Percentiles rank a stretch among this genome's conserved stretches.
phyloP scores from a whole-genome alignment of 2,888 invertebrate genomes.

The Ceratothoa steindachneri region DNA sequence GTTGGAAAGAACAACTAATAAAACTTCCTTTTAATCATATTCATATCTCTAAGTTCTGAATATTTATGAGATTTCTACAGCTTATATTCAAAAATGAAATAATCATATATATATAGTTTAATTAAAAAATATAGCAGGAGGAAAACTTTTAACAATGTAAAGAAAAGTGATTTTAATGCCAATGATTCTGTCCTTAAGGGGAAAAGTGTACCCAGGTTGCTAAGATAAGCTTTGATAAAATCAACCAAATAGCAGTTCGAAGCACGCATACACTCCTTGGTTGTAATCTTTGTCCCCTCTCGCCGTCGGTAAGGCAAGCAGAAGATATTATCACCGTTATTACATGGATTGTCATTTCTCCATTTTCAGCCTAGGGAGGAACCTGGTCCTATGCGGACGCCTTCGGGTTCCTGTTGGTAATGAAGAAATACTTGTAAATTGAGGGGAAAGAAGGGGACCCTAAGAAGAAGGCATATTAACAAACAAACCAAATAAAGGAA shows the following conservation, averaged over 20 bases:
- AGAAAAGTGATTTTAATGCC: background rate
- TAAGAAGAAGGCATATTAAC: background rate
- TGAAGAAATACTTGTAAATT: background rate
- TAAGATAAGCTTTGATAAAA: background rate
- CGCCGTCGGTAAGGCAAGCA: background rate
- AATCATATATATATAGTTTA: too few relatives aligned
- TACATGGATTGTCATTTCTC: conserved; percentile 7
- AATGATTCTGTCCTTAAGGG: background rate
- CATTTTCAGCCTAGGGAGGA: background rate
- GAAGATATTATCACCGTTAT: background rate
- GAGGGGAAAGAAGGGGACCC: background rate
- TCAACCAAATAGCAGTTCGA: background rate
- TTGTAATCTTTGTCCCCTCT: background rate
- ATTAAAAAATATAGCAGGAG: too few relatives aligned
- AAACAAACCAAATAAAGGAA: too few relatives aligned
- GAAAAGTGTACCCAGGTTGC: background rate
- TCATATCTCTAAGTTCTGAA: too few relatives aligned
- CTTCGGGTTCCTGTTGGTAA: background rate
- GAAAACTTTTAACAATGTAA: background rate
- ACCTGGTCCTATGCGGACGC: background rate
- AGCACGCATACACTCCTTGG: background rate
- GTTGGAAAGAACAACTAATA: too few relatives aligned
- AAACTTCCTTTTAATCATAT: too few relatives aligned
- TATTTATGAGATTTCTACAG: too few relatives aligned
- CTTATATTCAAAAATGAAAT: too few relatives aligned